Percentiles rank a stretch among this genome's conserved stretches.
phyloP scores from a whole-genome alignment of 2,113 vertebrate species.

The Notechis scutatus region DNA sequence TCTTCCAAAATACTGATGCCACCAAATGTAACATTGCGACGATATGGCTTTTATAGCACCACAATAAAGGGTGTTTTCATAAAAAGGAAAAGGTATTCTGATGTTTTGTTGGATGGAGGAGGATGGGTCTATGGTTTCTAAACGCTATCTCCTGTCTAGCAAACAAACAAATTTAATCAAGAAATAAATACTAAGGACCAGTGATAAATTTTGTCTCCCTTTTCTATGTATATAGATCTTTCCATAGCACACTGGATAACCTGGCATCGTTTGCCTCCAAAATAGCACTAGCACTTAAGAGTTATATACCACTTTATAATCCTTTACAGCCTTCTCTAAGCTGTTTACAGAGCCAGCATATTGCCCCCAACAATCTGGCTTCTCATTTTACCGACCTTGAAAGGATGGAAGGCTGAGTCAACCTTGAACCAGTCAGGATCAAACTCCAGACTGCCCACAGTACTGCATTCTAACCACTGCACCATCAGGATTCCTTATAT shows the following conservation, averaged over 20 bases:
- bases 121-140: conserved; percentile 33
- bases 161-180: not conserved
- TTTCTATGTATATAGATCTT: conserved; percentile 30
- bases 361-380: not conserved
- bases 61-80: not conserved
- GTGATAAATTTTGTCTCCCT: conserved; percentile 33
- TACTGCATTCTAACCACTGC: not conserved
- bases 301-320: not conserved
- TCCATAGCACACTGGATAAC: conserved; percentile 41
- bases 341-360: not conserved
- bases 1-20: not conserved
- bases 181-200: conserved; percentile 22
- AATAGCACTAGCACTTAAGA: not conserved
- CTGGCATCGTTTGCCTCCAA: conserved; percentile 11
- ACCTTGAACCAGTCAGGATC: not conserved
- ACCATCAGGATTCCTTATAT: not conserved
- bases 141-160: not conserved
- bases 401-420: not conserved
- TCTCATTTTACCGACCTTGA: not conserved
- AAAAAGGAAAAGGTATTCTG: conserved; percentile 26
- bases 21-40: not conserved
- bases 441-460: not conserved
- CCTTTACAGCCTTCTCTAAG: not conserved
- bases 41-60: not conserved
- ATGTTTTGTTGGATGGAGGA: conserved; percentile 40